Evolutionary conservation across 2,113 vertebrate species (phyloP).

Genomic region (Holacanthus passer): DNA sequence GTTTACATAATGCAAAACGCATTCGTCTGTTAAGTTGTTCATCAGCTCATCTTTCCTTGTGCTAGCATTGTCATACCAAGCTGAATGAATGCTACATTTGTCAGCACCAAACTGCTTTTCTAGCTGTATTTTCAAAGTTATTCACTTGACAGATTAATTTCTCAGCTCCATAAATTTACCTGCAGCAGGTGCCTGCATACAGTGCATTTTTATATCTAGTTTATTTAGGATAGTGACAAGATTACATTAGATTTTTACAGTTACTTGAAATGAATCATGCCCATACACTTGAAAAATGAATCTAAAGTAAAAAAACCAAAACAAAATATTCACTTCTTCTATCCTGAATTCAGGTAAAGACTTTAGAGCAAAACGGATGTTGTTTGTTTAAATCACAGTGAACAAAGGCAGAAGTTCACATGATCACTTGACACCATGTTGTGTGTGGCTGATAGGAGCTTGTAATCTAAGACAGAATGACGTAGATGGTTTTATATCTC

Average conservation of each 20-base stretch:
- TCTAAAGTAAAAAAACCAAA: background rate
- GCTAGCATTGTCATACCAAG: background rate
- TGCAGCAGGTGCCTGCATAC: slow-evolving; percentile 1
- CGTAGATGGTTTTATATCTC: slow-evolving; percentile 3
- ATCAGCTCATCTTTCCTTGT: background rate
- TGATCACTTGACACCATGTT: background rate
- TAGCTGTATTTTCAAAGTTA: background rate
- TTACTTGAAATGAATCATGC: background rate
- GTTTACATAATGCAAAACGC: background rate
- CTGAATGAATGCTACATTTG: background rate
- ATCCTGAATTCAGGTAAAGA: background rate
- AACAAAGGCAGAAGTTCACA: background rate
- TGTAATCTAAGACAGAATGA: slow-evolving; percentile 5
- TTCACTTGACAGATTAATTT: slow-evolving; percentile 27
- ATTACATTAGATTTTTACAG: background rate
- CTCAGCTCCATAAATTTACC: slow-evolving; percentile 2
- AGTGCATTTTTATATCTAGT: slow-evolving; percentile 14
- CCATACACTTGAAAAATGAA: slow-evolving; percentile 3
- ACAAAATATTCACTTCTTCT: background rate
- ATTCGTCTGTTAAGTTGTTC: background rate
- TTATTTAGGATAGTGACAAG: slow-evolving; percentile 16
- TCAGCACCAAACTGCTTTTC: background rate
- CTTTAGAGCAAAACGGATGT: background rate
- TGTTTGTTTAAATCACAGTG: background rate
- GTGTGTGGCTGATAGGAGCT: background rate